phyloP scores from a whole-genome alignment of 2,888 invertebrate genomes.

The Aporophyla nigra region DNA sequence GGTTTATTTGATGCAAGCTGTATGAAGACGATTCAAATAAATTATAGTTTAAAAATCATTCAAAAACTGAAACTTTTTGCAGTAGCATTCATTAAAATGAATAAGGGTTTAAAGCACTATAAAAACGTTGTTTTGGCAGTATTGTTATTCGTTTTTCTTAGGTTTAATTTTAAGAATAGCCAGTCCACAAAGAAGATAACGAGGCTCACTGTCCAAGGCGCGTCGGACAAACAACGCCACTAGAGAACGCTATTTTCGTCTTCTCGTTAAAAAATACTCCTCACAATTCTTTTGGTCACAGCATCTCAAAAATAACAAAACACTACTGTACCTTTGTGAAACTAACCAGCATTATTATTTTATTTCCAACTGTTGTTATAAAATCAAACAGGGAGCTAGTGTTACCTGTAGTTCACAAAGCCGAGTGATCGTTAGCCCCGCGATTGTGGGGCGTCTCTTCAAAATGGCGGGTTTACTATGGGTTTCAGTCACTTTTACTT shows the following conservation, averaged over 20 bases:
- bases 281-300: not conserved
- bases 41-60: not conserved
- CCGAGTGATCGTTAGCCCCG: slow-evolving; percentile 62
- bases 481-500: slow-evolving; percentile 1
- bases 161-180: not conserved
- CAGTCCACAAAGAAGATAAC: not conserved
- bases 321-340: slow-evolving; percentile 17
- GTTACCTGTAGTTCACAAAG: slow-evolving; percentile 53
- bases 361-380: slow-evolving; percentile 31
- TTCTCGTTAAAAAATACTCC: slow-evolving; percentile 7
- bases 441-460: slow-evolving; percentile 49
- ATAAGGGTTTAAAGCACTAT: no score
- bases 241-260: not conserved
- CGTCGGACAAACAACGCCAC: not conserved
- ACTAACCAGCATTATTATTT: slow-evolving; percentile 50
- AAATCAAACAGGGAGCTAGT: slow-evolving; percentile 44
- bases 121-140: not conserved
- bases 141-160: not conserved
- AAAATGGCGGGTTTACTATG: slow-evolving; percentile 41
- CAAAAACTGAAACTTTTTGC: no score
- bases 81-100: no score
- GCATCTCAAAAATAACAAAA: slow-evolving; percentile 28
- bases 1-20: no score
- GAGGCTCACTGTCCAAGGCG: not conserved
- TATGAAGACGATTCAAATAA: no score